phyloP scores from a whole-genome alignment of 2,113 vertebrate genomes.

The Vidua chalybeata region DNA sequence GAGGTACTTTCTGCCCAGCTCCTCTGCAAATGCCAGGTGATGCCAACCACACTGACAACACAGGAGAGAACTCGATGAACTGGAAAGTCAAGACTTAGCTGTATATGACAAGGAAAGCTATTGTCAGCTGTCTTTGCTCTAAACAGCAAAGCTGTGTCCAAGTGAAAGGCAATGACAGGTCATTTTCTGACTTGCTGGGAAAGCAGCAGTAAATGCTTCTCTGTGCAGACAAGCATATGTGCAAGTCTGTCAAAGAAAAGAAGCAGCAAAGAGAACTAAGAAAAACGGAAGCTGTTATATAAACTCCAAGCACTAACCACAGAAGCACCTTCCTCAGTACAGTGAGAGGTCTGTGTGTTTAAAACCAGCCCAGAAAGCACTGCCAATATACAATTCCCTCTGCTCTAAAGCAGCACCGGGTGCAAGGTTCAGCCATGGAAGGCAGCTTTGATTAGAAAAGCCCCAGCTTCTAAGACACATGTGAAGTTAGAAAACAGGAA shows the following conservation, averaged over 20 bases:
- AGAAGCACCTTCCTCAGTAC: conserved; percentile 5
- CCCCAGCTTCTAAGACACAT: background rate
- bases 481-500: background rate
- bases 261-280: background rate
- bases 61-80: background rate
- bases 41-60: background rate
- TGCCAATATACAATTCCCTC: background rate
- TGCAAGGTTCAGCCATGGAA: background rate
- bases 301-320: background rate
- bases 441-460: background rate
- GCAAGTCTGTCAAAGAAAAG: background rate
- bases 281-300: background rate
- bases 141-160: background rate
- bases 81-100: conserved; percentile 1
- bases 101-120: background rate
- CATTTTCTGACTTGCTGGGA: background rate
- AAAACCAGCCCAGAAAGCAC: background rate
- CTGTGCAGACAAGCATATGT: background rate
- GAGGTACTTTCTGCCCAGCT: background rate
- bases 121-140: conserved; percentile 11
- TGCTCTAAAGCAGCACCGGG: background rate
- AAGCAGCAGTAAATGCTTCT: conserved; percentile 34
- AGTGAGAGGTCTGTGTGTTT: background rate
- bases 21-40: background rate
- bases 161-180: background rate